Evolutionary conservation across 2,888 invertebrate genomes (phyloP), one percentile per base, ranked within the genome.

Genomic region (Allacma fusca): DNA sequence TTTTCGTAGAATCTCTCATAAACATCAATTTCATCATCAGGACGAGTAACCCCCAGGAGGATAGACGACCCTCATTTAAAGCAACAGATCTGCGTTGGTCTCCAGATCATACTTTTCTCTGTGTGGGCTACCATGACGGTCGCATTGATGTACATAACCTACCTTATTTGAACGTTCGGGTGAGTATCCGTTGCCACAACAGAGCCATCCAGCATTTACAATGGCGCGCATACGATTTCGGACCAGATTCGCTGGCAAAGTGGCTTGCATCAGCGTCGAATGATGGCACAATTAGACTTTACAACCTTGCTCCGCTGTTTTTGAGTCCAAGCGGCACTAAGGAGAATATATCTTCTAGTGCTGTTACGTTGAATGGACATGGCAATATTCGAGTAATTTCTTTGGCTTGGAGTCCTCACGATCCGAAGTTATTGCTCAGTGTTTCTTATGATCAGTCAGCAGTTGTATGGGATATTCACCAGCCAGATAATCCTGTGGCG

Each of bases 401-500:
- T 70, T 83, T 92, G 7, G 87, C 88, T 0, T 94, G 93, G 93
- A 92, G 90, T 86, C 91, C 92, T 0, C 92, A 92, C 85, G 85
- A 87, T 1, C 91, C 91, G 77, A 91, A 89, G 0, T 86, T 88
- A 68, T 87, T 95, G 65, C 89, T 91, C 7, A 91, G 93, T 1
- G 91, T 91, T 0, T 91, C 92, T 0, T 91, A 91, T 79, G 94
- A 94, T 86, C 87, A 88, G 28, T 90, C 91, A 40, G 91, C 91
- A 28, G 89, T 92, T 87, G 93, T 85, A 29, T 82, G 91, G 91
- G 89, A 91, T 86, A 89, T 91, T 16, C n/a, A n/a, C n/a, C n/a
- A n/a, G n/a, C 86, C 87, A 68, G 88, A 87, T 5, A 87, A 87
- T 68, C 80, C 91, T 83, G 82, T 91, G 73, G 89, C 90, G 0